Conservation (phyloP, 2,888 invertebrate genomes). For the Drosophila fulvimacula region DNA sequence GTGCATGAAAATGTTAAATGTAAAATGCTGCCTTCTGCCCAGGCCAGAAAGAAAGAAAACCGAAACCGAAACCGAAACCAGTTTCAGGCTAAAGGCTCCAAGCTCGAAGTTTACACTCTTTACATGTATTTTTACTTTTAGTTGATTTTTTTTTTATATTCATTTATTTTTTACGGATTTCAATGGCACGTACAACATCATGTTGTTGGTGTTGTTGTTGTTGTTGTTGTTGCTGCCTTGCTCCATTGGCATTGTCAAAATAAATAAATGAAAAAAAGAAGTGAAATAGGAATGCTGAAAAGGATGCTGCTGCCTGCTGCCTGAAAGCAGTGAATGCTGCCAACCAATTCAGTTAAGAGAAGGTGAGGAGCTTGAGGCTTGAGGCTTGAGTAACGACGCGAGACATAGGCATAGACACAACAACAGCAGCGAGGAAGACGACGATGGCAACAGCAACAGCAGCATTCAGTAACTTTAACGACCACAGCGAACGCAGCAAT, state of each 20-base stretch:
- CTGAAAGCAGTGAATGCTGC: conserved; percentile 23
- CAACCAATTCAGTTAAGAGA: conserved; percentile 41
- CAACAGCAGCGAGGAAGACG: neutral
- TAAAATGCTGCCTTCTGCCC: conserved; percentile 7
- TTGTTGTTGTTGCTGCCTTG: conserved; percentile 40
- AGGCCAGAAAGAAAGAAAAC: conserved; percentile 58
- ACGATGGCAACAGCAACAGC: conserved; percentile 12
- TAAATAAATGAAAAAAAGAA: conserved; percentile 21
- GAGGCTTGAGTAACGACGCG: neutral
- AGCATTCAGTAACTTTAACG: conserved; percentile 54
- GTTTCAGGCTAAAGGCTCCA: conserved; percentile 57
- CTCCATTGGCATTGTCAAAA: conserved; percentile 40
- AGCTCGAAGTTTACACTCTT: conserved; percentile 50
- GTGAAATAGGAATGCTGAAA: conserved; percentile 62
- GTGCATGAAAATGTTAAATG: conserved; percentile 71
- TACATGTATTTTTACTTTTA: conserved; percentile 49
- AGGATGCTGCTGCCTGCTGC: conserved; percentile 46
- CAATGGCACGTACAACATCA: conserved; percentile 71
- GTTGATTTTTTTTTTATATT: conserved; percentile 18
- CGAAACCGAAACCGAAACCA: conserved; percentile 74
- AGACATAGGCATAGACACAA: conserved; percentile 42
- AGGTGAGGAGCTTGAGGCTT: neutral
- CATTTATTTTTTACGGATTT: conserved; percentile 47
- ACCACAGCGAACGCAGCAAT: conserved; percentile 20
- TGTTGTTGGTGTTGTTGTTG: conserved; percentile 54